Evolutionary conservation across 2,797 vertebrate species (phyloP).

Genomic region (Halcyon leucocephala): DNA sequence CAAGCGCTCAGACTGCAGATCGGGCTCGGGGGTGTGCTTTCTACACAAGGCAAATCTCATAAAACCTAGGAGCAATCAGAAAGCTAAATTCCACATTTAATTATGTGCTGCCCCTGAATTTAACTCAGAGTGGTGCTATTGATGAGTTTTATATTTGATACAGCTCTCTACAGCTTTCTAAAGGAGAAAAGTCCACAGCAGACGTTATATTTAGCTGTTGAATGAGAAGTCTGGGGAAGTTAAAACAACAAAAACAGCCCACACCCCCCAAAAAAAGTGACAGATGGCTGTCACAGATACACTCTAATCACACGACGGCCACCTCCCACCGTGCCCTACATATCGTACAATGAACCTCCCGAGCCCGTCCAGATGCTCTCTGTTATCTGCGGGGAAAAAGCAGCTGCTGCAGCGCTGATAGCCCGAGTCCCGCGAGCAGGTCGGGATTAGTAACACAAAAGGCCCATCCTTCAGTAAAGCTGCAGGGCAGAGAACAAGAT

Average conservation of each 20-base stretch:
- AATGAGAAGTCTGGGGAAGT: not conserved
- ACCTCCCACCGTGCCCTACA: slow-evolving; percentile 35
- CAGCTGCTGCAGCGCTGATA: not conserved
- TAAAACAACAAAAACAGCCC: not conserved
- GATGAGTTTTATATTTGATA: not conserved
- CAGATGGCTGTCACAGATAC: not conserved
- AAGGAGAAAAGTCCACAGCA: not conserved
- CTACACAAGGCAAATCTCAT: not conserved
- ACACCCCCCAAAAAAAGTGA: not conserved
- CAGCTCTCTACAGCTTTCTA: not conserved
- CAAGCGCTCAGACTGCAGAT: not conserved
- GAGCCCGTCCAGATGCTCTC: not conserved
- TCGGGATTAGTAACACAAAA: not conserved
- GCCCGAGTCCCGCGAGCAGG: not conserved
- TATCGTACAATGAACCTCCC: not conserved
- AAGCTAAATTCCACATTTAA: not conserved
- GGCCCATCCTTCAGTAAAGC: not conserved
- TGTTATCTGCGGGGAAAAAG: not conserved
- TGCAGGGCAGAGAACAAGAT: not conserved
- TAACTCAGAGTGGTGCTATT: not conserved
- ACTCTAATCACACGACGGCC: not conserved
- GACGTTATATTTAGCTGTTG: not conserved
- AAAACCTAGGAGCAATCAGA: not conserved
- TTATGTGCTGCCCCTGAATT: not conserved
- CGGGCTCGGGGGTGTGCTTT: not conserved